phyloP scores from a whole-genome alignment of 2,888 invertebrate genomes.

The Blastobasis adustella region DNA sequence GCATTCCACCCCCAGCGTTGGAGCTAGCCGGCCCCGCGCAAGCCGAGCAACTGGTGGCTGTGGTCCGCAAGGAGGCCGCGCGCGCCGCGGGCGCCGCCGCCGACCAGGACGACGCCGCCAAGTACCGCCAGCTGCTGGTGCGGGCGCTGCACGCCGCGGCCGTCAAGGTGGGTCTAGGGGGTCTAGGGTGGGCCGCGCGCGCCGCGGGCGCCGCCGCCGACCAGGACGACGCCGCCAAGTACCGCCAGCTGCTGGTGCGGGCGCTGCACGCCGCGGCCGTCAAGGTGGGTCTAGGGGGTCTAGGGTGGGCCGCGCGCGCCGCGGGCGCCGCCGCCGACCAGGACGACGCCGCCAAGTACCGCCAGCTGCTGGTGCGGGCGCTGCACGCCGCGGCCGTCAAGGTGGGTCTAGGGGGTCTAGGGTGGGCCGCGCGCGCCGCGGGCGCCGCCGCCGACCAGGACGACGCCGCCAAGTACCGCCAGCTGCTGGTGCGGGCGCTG shows the following conservation, averaged over 20 bases:
- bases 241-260: not conserved
- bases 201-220: not conserved
- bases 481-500: no score
- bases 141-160: constrained; percentile 95
- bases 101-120: constrained; percentile 96
- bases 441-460: no score
- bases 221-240: not conserved
- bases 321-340: no score
- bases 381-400: no score
- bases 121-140: constrained; percentile 95
- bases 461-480: no score
- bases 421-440: no score
- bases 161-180: constrained; percentile 76
- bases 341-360: no score
- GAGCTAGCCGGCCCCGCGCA: constrained; percentile 94
- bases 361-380: no score
- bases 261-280: not conserved
- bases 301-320: no score
- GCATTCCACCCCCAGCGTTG: constrained; percentile 72
- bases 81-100: constrained; percentile 90
- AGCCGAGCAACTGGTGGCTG: constrained; percentile 95
- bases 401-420: no score
- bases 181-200: not conserved
- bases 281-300: no score
- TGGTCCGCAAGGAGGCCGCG: constrained; percentile 92